A percentile compares a stretch with the other conserved stretches of the same genome.
phyloP scores from a whole-genome alignment of 1,140 invertebrate genomes.

The Eufriesea mexicana region DNA sequence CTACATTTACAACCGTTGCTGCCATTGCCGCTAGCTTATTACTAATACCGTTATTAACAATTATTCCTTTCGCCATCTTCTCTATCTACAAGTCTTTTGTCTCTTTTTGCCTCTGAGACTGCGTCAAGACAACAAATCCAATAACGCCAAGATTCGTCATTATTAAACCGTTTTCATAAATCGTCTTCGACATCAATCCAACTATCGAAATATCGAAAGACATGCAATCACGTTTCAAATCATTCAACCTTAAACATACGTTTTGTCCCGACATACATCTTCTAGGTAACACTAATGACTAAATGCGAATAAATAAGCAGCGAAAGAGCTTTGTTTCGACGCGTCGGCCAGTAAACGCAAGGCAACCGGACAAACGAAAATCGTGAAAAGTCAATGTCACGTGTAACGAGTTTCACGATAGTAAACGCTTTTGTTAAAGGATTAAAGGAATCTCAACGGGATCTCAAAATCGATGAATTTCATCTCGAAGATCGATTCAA shows the following conservation, averaged over 20 bases:
- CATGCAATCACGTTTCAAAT: neutral
- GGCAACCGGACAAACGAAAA: neutral
- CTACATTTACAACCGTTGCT: neutral
- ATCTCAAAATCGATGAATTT: too few species aligned
- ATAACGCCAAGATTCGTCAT: neutral
- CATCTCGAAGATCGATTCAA: too few species aligned
- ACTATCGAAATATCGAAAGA: too few species aligned
- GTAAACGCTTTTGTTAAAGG: too few species aligned
- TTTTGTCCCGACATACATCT: neutral
- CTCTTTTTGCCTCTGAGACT: constrained; percentile 10
- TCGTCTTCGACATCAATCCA: neutral
- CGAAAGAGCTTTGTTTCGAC: neutral
- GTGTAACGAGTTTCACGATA: too few species aligned
- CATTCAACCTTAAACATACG: neutral
- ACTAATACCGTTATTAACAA: neutral
- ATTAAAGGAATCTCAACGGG: too few species aligned
- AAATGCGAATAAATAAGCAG: constrained; percentile 53
- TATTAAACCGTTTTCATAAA: neutral
- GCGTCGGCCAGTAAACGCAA: too few species aligned
- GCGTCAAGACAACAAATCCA: neutral
- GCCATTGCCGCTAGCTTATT: neutral
- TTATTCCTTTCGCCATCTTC: neutral
- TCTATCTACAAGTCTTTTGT: constrained; percentile 27
- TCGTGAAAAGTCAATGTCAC: too few species aligned
- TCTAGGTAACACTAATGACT: constrained; percentile 8